These are phyloP conservation scores for Apantesis nais DNA, from an alignment of 2,888 invertebrate genomes.

Conservation along the genomic window DNA sequence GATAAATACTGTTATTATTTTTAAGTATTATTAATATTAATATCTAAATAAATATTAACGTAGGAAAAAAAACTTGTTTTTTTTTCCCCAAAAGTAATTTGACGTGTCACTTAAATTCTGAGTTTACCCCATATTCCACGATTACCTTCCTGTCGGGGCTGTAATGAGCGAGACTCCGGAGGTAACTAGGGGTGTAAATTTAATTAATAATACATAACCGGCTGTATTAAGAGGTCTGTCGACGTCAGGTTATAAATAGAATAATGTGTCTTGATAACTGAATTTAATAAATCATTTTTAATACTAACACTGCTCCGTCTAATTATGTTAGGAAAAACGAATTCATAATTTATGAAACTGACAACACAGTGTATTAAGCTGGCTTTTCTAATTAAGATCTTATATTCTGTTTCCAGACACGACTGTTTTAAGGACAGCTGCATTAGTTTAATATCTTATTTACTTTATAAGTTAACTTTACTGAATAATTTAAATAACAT, in stretches of 20 bases:
- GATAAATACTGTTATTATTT: no score
- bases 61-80: not conserved
- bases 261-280: not conserved
- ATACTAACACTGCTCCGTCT: not conserved
- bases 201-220: constrained; percentile 33
- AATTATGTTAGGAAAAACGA: not conserved
- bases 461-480: no score
- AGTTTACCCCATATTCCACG: not conserved
- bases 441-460: no score
- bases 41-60: not conserved
- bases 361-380: no score
- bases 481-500: no score
- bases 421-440: no score
- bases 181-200: constrained; percentile 20
- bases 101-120: not conserved
- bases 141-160: constrained; percentile 7
- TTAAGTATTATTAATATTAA: not conserved
- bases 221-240: constrained; percentile 1
- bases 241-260: not conserved
- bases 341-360: not conserved
- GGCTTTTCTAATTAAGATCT: no score
- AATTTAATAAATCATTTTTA: not conserved
- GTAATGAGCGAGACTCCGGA: constrained; percentile 38
- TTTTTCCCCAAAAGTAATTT: not conserved
- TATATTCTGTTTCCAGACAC: no score